A percentile compares a stretch with the other conserved stretches of the same genome.
Evolutionary conservation across 1,140 invertebrate genomes (phyloP).

Genomic region (Drosophila nigrodunni): DNA sequence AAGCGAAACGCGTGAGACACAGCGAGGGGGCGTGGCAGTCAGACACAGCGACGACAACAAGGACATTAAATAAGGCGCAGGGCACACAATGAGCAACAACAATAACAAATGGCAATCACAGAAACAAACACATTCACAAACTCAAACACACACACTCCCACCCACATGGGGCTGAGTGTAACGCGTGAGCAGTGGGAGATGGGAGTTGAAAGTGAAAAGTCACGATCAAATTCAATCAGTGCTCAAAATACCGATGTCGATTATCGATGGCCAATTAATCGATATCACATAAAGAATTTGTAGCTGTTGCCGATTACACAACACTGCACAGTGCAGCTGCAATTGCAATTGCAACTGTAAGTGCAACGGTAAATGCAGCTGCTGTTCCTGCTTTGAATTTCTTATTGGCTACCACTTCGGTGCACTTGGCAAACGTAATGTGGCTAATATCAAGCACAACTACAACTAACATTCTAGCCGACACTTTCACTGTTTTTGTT

Average conservation of each 20-base stretch:
- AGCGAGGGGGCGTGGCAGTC: constrained; percentile 53
- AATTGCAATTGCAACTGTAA: constrained; percentile 19
- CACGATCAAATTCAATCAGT: constrained; percentile 22
- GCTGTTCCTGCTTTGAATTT: constrained; percentile 18
- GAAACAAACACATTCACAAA: constrained; percentile 35
- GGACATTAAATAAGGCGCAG: constrained; percentile 63
- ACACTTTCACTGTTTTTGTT: constrained; percentile 17
- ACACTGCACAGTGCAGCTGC: constrained; percentile 42
- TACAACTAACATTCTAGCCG: constrained; percentile 43
- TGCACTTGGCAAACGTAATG: constrained; percentile 2
- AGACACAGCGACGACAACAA: constrained; percentile 69
- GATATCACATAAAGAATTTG: constrained; percentile 11
- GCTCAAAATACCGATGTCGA: constrained; percentile 1
- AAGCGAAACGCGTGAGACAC: constrained; percentile 25
- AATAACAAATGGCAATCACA: constrained; percentile 34
- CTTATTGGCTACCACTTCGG: constrained; percentile 12
- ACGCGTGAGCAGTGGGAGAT: background rate
- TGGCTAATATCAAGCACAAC: constrained; percentile 46
- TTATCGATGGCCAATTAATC: constrained; percentile 39
- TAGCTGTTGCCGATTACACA: constrained; percentile 49
- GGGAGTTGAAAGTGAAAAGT: background rate
- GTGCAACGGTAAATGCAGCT: constrained; percentile 15
- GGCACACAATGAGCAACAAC: constrained; percentile 43
- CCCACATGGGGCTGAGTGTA: background rate
- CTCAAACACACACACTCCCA: constrained; percentile 1